Evolutionary conservation across 2,888 invertebrate species (phyloP).

Genomic region (Eledone cirrhosa): DNA sequence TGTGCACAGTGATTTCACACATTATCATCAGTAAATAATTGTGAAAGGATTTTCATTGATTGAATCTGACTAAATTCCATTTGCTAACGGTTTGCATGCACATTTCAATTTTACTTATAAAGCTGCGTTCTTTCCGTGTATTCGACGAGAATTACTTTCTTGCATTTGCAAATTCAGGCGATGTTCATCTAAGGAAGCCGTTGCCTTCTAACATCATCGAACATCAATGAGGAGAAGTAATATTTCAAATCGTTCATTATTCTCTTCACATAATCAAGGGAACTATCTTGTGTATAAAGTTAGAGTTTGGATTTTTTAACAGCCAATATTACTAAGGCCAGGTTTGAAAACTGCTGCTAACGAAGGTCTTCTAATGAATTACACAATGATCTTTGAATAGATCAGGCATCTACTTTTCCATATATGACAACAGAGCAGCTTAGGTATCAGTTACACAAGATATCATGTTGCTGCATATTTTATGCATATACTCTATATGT

Average conservation of each 20-base stretch:
- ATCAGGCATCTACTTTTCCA: neutral
- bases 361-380: neutral
- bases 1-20: too few relatives aligned
- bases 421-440: neutral
- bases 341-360: neutral
- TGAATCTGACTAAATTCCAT: too few relatives aligned
- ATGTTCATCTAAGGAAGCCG: too few relatives aligned
- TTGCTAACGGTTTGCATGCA: too few relatives aligned
- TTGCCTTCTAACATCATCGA: neutral
- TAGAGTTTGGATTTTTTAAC: neutral
- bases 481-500: too few relatives aligned
- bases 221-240: neutral
- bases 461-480: neutral
- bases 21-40: too few relatives aligned
- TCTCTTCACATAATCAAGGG: neutral
- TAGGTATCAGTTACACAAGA: neutral
- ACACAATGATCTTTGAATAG: neutral
- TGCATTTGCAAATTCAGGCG: slow-evolving; percentile 6
- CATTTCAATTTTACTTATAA: too few relatives aligned
- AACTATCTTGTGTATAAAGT: neutral
- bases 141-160: too few relatives aligned
- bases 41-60: too few relatives aligned
- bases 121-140: too few relatives aligned
- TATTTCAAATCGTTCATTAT: neutral
- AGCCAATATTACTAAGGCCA: neutral